A percentile compares a stretch with the other conserved stretches of the same genome.
Conservation (phyloP, 2,113 vertebrate genomes). For the Hippocampus barbouri region DNA sequence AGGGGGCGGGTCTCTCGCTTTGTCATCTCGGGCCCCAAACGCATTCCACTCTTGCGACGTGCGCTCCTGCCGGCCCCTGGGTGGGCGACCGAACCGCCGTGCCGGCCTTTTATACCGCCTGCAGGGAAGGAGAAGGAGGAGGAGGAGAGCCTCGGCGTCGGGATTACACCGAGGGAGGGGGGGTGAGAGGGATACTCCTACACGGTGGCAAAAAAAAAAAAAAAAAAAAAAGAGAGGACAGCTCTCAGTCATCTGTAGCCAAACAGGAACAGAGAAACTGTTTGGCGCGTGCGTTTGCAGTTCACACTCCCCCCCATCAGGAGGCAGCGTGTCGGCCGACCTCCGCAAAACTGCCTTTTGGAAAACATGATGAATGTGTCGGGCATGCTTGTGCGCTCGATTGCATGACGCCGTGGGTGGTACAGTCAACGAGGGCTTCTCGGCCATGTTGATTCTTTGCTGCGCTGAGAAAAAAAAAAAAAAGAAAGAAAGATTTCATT, state of each 20-base stretch:
- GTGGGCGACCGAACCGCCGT: conserved; percentile 47
- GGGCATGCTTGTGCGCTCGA: too few relatives aligned
- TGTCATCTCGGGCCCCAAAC: not conserved
- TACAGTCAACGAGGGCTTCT: too few relatives aligned
- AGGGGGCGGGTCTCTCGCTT: not conserved
- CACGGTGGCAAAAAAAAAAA: conserved; percentile 11
- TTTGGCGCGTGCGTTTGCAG: not conserved
- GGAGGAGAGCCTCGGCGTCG: conserved; percentile 62
- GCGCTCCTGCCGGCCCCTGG: conserved; percentile 1
- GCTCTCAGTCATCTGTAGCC: conserved; percentile 45
- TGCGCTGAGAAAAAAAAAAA: too few relatives aligned
- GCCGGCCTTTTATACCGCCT: conserved; percentile 61
- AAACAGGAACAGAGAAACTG: conserved; percentile 8
- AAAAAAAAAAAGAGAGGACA: conserved; percentile 3
- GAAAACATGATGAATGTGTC: too few relatives aligned
- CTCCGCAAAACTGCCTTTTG: not conserved
- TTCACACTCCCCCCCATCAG: not conserved
- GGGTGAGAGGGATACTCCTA: conserved; percentile 16
- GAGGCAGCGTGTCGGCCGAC: not conserved
- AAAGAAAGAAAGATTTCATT: too few relatives aligned
- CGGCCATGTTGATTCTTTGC: too few relatives aligned
- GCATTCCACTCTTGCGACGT: not conserved
- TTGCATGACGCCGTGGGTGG: too few relatives aligned
- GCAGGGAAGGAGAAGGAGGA: conserved; percentile 3
- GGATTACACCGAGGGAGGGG: conserved; percentile 52